phyloP scores from a whole-genome alignment of 2,797 vertebrate species.

The Clarias platycephalus region DNA sequence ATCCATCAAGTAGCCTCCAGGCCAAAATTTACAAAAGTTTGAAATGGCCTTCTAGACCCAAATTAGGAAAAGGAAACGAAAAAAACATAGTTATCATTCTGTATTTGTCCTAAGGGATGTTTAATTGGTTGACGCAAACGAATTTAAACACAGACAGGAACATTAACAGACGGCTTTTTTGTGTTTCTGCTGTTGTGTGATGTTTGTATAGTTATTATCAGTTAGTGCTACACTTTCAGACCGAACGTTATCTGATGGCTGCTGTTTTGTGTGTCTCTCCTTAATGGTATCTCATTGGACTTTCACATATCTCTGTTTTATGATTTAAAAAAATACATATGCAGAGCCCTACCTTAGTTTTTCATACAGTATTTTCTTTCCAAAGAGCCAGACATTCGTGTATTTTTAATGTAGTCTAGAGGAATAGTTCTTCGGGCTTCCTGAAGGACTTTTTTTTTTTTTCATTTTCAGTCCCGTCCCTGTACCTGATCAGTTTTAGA shows the following conservation, averaged over 20 bases:
- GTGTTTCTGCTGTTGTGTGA: not conserved
- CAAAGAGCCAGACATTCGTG: too few species aligned
- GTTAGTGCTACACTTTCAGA: not conserved
- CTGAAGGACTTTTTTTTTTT: too few species aligned
- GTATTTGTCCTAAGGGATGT: not conserved
- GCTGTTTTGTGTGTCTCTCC: not conserved
- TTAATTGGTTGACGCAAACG: not conserved
- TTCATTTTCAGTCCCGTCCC: too few species aligned
- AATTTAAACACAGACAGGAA: not conserved
- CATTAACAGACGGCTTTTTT: not conserved
- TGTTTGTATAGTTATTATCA: not conserved
- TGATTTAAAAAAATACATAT: not conserved
- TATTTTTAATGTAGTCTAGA: too few species aligned
- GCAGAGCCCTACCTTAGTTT: too few species aligned
- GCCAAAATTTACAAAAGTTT: slow-evolving; percentile 9
- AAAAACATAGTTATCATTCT: not conserved
- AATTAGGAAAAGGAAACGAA: not conserved
- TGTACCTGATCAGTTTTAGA: too few species aligned
- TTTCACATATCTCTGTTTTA: not conserved
- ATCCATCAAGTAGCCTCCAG: not conserved
- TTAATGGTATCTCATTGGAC: not conserved
- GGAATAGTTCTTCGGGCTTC: too few species aligned
- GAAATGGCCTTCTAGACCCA: not conserved
- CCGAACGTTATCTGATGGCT: not conserved
- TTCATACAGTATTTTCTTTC: too few species aligned